Percentiles rank a stretch among this genome's conserved stretches.
phyloP scores from a whole-genome alignment of 2,113 vertebrate genomes.

The Oxygymnocypris stewartii region DNA sequence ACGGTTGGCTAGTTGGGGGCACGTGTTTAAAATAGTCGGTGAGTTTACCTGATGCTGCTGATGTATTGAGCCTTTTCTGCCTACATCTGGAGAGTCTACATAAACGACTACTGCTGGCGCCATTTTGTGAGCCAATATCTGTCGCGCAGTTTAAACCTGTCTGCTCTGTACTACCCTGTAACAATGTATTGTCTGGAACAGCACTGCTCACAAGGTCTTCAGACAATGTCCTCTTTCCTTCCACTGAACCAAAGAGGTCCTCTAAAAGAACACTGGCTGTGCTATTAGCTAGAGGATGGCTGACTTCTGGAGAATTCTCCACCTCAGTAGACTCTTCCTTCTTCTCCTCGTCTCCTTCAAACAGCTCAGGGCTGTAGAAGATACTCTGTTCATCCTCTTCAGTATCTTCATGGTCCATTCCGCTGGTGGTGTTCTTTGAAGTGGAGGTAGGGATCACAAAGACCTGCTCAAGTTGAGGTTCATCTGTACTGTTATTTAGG shows the following conservation, averaged over 20 bases:
- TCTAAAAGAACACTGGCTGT: conserved; percentile 27
- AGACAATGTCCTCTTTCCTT: conserved; percentile 1
- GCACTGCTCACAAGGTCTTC: conserved; percentile 30
- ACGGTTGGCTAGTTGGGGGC: conserved; percentile 27
- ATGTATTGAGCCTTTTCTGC: conserved; percentile 64
- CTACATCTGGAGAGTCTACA: conserved; percentile 78
- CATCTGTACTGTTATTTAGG: conserved; percentile 8
- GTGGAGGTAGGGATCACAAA: conserved; percentile 20
- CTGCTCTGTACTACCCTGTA: conserved; percentile 40
- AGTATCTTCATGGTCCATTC: conserved; percentile 57
- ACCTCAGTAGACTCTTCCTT: too few species aligned
- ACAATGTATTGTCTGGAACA: conserved; percentile 24
- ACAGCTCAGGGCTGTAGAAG: conserved; percentile 90
- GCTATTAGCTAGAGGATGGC: background rate
- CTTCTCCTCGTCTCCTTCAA: conserved; percentile 77
- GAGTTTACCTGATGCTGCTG: conserved; percentile 65
- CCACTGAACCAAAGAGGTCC: conserved; percentile 31
- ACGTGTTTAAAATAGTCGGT: conserved; percentile 36
- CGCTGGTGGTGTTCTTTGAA: conserved; percentile 2
- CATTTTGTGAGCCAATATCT: conserved; percentile 19
- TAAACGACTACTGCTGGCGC: conserved; percentile 45
- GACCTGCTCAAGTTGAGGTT: background rate
- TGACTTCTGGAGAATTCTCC: conserved; percentile 7
- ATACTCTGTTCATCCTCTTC: conserved; percentile 76
- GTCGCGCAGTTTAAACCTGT: conserved; percentile 15